phyloP scores from a whole-genome alignment of 2,113 vertebrate genomes.

The Micronisus gabar region DNA sequence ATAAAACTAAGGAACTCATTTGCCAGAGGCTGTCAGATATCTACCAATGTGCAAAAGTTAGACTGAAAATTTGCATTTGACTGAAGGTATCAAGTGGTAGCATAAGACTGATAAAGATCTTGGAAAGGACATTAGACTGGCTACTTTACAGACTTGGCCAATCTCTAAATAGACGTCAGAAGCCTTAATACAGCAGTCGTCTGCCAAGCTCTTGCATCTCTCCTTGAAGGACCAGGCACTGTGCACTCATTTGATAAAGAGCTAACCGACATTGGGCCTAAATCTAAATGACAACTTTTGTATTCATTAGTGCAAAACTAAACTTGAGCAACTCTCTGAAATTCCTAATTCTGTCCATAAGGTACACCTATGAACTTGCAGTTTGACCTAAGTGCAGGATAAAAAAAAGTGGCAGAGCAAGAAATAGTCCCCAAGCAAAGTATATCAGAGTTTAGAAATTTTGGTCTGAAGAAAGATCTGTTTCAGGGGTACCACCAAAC shows the following conservation, averaged over 20 bases:
- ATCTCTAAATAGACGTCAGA: background rate
- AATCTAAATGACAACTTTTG: background rate
- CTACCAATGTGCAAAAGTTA: background rate
- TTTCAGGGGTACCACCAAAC: background rate
- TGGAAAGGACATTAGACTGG: background rate
- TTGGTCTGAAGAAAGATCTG: background rate
- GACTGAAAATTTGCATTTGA: background rate
- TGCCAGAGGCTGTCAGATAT: background rate
- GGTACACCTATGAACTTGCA: background rate
- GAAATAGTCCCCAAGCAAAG: background rate
- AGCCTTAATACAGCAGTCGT: background rate
- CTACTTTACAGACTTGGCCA: background rate
- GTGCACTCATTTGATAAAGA: background rate
- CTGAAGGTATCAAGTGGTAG: background rate
- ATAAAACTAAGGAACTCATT: background rate
- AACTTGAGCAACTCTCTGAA: background rate
- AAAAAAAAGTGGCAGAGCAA: background rate
- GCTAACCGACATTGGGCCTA: background rate
- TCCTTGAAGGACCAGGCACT: background rate
- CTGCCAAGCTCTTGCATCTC: background rate
- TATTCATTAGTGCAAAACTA: background rate
- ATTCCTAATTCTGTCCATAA: background rate
- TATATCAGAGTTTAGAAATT: background rate
- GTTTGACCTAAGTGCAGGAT: background rate
- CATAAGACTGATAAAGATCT: background rate